Evolutionary conservation across 92 coral and sea anemone genomes (phyloP).

Genomic region (Heteractis magnifica): DNA sequence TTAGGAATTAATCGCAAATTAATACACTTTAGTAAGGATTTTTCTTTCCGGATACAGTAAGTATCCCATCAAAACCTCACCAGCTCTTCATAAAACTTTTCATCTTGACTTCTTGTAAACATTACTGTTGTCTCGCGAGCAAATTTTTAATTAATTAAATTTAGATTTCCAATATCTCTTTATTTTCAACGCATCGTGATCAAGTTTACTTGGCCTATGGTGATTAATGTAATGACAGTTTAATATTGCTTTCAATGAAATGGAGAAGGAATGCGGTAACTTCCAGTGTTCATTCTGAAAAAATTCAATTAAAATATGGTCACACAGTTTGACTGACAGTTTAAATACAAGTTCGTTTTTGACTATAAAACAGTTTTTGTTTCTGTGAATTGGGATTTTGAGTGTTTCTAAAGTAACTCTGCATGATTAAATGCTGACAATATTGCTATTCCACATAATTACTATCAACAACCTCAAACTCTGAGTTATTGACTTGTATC

Average conservation of each 20-base stretch:
- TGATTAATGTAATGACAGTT: conserved; percentile 1
- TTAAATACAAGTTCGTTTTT: not conserved
- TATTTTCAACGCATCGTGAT: not conserved
- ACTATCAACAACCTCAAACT: not conserved
- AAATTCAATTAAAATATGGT: not conserved
- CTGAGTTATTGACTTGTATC: not conserved
- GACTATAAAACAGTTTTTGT: not conserved
- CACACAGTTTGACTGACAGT: not conserved
- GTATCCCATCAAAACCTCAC: not conserved
- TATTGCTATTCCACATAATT: not conserved
- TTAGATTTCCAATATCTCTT: conserved; percentile 9
- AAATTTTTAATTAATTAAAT: conserved; percentile 24
- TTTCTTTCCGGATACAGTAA: too few relatives aligned
- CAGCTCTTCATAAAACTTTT: not conserved
- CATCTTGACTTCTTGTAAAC: not conserved
- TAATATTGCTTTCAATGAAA: conserved; percentile 9
- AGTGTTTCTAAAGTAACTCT: not conserved
- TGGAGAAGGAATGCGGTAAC: not conserved
- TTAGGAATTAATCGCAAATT: not conserved
- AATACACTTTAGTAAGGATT: not conserved
- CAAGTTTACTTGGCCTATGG: conserved; percentile 3
- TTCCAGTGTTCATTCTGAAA: not conserved
- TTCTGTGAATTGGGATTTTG: not conserved
- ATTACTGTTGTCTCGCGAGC: not conserved
- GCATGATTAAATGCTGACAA: not conserved